Percentiles rank a stretch among this genome's conserved stretches.
Conservation (phyloP, 2,113 vertebrate species). For the Mastomys natalensis region DNA sequence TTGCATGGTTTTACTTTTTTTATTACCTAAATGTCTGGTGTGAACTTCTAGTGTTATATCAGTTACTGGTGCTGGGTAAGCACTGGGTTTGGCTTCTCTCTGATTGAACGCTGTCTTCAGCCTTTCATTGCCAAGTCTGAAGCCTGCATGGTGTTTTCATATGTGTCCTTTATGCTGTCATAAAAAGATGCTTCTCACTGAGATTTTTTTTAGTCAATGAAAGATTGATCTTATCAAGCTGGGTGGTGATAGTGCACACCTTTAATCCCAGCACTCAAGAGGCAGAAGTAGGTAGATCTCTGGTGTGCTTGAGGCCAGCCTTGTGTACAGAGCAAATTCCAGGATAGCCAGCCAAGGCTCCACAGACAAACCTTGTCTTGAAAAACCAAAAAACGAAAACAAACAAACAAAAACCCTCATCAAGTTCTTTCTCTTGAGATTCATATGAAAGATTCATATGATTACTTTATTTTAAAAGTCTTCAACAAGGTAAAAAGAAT, state of each 20-base stretch:
- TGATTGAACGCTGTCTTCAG: background rate
- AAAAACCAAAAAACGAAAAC: no score
- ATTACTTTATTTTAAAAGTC: constrained; percentile 7
- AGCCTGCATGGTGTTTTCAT: background rate
- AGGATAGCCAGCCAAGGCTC: background rate
- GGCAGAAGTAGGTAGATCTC: background rate
- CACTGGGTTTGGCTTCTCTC: background rate
- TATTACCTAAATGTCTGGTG: background rate
- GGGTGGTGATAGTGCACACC: background rate
- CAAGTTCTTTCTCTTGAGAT: background rate
- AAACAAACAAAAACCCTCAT: background rate
- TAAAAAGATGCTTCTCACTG: background rate
- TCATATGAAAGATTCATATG: background rate
- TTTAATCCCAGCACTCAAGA: background rate
- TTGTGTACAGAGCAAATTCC: background rate
- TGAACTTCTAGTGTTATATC: background rate
- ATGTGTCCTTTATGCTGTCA: background rate
- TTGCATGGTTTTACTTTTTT: background rate
- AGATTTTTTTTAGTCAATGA: background rate
- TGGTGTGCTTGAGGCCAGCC: background rate
- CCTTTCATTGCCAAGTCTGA: background rate
- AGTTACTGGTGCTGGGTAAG: background rate
- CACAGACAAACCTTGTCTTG: background rate
- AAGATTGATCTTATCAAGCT: background rate
- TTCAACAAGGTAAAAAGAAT: background rate